Evolutionary conservation across 2,797 vertebrate species (phyloP), one percentile per base, ranked within the genome.

Genomic region (Hippopotamyrus pictus): DNA sequence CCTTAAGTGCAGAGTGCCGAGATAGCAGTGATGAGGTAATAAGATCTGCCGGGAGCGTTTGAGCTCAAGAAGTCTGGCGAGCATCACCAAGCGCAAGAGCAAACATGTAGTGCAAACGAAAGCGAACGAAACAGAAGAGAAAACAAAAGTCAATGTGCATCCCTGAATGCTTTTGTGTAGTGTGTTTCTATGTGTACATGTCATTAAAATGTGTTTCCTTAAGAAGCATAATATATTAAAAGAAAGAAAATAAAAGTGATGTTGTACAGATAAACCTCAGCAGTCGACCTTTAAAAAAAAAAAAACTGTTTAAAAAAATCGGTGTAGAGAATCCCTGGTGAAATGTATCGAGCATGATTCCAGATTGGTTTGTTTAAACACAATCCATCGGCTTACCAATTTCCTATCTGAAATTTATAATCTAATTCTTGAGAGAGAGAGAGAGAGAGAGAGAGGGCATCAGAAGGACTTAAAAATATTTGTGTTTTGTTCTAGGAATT

Each of bases 21-120:
- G 94, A 94, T 94, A 95, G 95, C 95, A 94, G 95, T 94, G 94
- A 94, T 94, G 96, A 97, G 96, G 96, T 96, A 96, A 96, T 95
- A 94, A 94, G 95, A 95, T 96, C 95, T 94, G 95, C 90, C 90
- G 73, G 87, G 88, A 65, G 86, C 86, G 4, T 59, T 73, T 25
- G 12, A 41, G 89, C 90, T 89, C 89, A 73, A 87, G 88, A 59
- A 85, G 90, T 88, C 79, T 89, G 89, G 85, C 90, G 88, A 96
- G 93, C 92, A 91, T 93, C 94, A 95, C 84, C 88, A 85, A 89
- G 83, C 82, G 76, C 83, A 48, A 86, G 94, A 95, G 94, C 94
- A 93, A 96, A 95, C 95, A 94, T 94, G 94, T 95, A 96, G 96
- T 96, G 95, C 95, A 97, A 96, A 96, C 94, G 93, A 96, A 96